Base-by-base conservation (phyloP, 2,888 invertebrate genomes). In the Heliconius cydno region DNA sequence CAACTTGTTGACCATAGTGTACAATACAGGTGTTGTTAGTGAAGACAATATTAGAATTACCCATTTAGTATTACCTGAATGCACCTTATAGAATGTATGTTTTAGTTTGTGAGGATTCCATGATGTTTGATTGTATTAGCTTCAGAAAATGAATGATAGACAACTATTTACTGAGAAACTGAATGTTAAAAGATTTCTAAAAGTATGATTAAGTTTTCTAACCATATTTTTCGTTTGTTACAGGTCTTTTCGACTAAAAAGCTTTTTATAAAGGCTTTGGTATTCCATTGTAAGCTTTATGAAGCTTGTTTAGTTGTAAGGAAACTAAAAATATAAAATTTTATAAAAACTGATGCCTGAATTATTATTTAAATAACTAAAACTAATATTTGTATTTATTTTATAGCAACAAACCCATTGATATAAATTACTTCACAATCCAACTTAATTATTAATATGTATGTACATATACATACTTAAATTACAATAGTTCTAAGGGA, bases 181-280 rank as follows among this genome's bases (percentile, higher is more conserved):
- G 46, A 22, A 57, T 25, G 73, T 75, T 76, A 5, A 7, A n/a
- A 67, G 30, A 75, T 67, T 57, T 66, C 52, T 3, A 52, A 22
- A 70, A 71, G 10, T 52, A 22, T 72, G n/a, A 30, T 34, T 34
- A 76, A 25, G 78, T 79, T 77, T 78, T 82, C 81, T 84, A 85
- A 84, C 84, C 76, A 65, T 79, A n/a, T 60, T 85, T 87, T 92
- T 88, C 86, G 84, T 90, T 92, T 95, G 92, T 96, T 96, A 89
- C 96, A 96, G 96, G 97, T 96, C 96, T 97, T 88, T 97, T 97
- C 88, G 97, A 97, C 93, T 97, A 96, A 96, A 90, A 92, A 90
- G 93, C 92, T 93, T 91, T 92, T 89, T 87, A 86, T 86, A 86
- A 89, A 91, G 91, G 92, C 91, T 90, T 87, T 88, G 86, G 87